Evolutionary conservation across 2,113 vertebrate genomes (phyloP).

Genomic region (Aythya baeri): DNA sequence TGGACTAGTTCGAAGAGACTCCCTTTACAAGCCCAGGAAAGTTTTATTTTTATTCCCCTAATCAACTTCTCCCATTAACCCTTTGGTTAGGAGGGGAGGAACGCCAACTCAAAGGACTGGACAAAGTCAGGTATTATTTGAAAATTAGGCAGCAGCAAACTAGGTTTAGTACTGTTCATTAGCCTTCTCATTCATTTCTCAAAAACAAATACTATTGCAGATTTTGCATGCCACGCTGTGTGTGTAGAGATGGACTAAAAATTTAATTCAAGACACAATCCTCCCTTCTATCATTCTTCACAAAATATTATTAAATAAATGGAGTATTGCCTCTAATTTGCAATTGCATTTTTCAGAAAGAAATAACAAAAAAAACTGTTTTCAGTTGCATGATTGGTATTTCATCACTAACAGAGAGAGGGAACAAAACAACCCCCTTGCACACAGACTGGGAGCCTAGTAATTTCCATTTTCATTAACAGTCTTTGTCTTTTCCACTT

Average conservation of each 20-base stretch:
- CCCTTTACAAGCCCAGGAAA: background rate
- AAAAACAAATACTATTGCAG: background rate
- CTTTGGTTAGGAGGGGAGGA: background rate
- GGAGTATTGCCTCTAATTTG: background rate
- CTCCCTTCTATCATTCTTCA: background rate
- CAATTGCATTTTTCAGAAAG: background rate
- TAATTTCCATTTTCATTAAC: constrained; percentile 36
- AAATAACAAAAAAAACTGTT: background rate
- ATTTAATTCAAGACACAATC: background rate
- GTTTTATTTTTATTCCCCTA: constrained; percentile 39
- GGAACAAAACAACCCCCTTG: background rate
- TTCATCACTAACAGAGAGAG: background rate
- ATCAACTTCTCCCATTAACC: constrained; percentile 32
- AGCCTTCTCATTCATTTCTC: background rate
- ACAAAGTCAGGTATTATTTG: background rate
- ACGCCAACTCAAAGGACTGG: background rate
- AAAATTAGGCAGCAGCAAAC: background rate
- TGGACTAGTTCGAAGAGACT: constrained; percentile 57
- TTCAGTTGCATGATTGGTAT: background rate
- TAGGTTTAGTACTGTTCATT: background rate
- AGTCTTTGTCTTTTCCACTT: constrained; percentile 31
- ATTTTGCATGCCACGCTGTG: background rate
- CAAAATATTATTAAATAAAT: background rate
- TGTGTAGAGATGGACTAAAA: background rate
- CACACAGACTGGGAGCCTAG: background rate